Conservation (phyloP, 2,888 invertebrate species). For the Aphodius granarius region DNA sequence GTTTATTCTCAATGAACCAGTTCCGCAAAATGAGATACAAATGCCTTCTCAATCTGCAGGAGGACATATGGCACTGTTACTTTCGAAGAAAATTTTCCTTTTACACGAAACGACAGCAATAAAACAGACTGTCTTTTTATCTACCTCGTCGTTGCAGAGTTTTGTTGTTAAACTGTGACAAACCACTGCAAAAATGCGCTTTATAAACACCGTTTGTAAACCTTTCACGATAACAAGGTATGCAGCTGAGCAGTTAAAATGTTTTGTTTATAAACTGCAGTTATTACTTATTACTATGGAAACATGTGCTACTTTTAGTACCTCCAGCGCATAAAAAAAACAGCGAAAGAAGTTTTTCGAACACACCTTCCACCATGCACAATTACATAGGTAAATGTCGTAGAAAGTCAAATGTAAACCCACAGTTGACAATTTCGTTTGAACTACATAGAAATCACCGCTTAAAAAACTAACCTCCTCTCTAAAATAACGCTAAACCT, state of each 20-base stretch:
- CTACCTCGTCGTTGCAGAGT: not conserved
- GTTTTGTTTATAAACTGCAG: not conserved
- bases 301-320: not conserved
- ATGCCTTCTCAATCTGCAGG: not conserved
- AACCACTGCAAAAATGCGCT: not conserved
- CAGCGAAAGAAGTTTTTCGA: not conserved
- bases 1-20: not conserved
- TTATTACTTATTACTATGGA: not conserved
- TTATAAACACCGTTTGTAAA: not conserved
- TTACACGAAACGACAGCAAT: slow-evolving; percentile 4
- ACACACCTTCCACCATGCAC: not conserved
- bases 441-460: not conserved
- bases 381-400: not conserved
- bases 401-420: not conserved
- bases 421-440: not conserved
- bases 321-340: not conserved
- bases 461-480: not conserved
- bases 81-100: slow-evolving; percentile 27
- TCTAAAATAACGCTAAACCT: too few relatives aligned
- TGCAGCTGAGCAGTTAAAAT: not conserved
- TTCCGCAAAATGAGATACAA: not conserved
- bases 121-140: too few relatives aligned
- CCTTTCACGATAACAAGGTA: not conserved
- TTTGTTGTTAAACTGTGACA: not conserved
- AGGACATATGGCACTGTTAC: slow-evolving; percentile 24